Percentiles rank a stretch among this genome's conserved stretches.
Conservation (phyloP, 2,888 invertebrate genomes). For the Theretra japonica region DNA sequence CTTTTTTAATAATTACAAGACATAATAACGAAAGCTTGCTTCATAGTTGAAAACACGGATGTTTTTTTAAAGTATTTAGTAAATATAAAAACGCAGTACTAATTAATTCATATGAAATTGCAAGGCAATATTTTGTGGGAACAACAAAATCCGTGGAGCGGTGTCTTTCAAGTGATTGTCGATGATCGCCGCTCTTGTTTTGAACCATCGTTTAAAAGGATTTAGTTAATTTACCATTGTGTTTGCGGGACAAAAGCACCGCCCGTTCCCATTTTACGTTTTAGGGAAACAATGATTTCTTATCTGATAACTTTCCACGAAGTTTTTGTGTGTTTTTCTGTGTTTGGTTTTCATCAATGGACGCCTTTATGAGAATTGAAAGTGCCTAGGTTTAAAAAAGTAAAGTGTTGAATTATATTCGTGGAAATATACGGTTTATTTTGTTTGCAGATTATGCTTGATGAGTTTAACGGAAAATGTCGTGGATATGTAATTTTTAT, state of each 20-base stretch:
- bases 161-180: constrained; percentile 37
- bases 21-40: no score
- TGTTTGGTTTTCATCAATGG: constrained; percentile 29
- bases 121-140: not conserved
- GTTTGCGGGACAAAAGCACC: constrained; percentile 58
- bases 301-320: constrained; percentile 55
- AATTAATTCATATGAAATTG: constrained; percentile 13
- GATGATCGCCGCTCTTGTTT: constrained; percentile 43
- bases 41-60: no score
- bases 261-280: constrained; percentile 45
- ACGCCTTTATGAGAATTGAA: constrained; percentile 18
- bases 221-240: constrained; percentile 65
- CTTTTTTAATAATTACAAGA: no score
- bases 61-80: no score
- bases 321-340: constrained; percentile 30
- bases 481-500: not conserved
- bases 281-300: constrained; percentile 46
- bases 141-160: not conserved
- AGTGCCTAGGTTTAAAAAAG: constrained; percentile 16
- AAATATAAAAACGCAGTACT: not conserved
- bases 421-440: not conserved
- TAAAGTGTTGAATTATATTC: not conserved
- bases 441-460: not conserved
- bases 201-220: constrained; percentile 55
- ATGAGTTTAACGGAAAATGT: not conserved